Percentiles rank a stretch among this genome's conserved stretches.
Evolutionary conservation across 2,113 vertebrate genomes (phyloP).

Genomic region (Emberiza fucata): DNA sequence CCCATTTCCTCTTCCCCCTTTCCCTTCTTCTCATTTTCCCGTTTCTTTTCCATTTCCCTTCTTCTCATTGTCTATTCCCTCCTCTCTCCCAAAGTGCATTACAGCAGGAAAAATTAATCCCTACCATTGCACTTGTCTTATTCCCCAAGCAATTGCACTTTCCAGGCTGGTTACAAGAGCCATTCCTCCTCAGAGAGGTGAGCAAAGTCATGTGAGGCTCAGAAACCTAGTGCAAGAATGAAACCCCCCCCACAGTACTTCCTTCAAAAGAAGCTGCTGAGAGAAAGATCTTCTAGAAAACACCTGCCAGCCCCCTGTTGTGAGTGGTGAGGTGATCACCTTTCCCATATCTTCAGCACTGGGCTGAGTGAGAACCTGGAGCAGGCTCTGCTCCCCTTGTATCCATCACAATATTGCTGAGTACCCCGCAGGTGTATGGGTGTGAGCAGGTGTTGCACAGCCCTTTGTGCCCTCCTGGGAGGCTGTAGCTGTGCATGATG

Average conservation of each 20-base stretch:
- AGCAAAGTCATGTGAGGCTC: not conserved
- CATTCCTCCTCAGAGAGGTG: not conserved
- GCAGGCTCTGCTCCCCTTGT: not conserved
- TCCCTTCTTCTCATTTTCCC: not conserved
- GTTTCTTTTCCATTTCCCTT: not conserved
- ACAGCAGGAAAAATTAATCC: not conserved
- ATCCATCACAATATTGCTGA: not conserved
- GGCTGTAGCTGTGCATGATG: not conserved
- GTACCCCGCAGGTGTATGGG: fast-evolving
- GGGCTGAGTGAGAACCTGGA: not conserved
- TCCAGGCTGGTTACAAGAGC: not conserved
- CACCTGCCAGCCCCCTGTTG: not conserved
- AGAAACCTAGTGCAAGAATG: not conserved
- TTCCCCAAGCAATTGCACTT: not conserved
- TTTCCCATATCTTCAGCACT: not conserved
- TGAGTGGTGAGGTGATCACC: not conserved
- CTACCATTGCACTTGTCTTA: not conserved
- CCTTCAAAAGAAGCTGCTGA: not conserved
- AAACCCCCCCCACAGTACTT: fast-evolving
- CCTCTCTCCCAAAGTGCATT: not conserved
- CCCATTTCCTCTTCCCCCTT: too few species aligned
- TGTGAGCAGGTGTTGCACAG: not conserved
- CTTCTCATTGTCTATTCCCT: not conserved
- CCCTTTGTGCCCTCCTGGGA: not conserved
- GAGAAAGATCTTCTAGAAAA: not conserved